Evolutionary conservation across 92 coral and sea anemone species (phyloP).

Genomic region (Palythoa grandiflora): DNA sequence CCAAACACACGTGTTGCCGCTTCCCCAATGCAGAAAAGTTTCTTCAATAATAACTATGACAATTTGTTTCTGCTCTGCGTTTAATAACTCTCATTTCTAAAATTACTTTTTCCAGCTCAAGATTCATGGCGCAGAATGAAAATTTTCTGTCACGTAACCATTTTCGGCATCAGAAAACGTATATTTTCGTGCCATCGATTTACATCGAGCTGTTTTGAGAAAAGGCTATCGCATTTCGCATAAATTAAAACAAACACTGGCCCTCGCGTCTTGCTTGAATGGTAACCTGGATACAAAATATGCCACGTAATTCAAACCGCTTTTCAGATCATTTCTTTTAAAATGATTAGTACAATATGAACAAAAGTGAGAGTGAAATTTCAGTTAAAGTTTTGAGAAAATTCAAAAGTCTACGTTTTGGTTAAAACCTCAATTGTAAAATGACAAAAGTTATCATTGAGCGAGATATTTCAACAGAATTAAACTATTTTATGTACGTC

Average conservation of each 20-base stretch:
- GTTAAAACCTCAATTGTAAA: neutral
- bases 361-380: neutral
- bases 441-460: neutral
- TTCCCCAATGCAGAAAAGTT: neutral
- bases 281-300: slow-evolving; percentile 33
- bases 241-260: slow-evolving; percentile 52
- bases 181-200: neutral
- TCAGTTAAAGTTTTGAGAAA: neutral
- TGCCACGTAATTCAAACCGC: neutral
- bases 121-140: neutral
- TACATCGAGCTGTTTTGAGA: neutral
- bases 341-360: neutral
- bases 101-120: neutral
- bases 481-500: neutral
- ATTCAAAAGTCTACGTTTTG: neutral
- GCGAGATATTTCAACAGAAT: neutral
- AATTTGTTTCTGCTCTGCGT: neutral
- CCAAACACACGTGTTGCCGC: slow-evolving; percentile 4
- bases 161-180: slow-evolving; percentile 12
- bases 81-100: neutral
- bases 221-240: slow-evolving; percentile 39
- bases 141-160: slow-evolving; percentile 56
- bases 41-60: neutral
- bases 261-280: slow-evolving; percentile 51
- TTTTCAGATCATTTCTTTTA: neutral